Evolutionary conservation across 2,888 invertebrate species (phyloP).

Genomic region (Patella caerulea): DNA sequence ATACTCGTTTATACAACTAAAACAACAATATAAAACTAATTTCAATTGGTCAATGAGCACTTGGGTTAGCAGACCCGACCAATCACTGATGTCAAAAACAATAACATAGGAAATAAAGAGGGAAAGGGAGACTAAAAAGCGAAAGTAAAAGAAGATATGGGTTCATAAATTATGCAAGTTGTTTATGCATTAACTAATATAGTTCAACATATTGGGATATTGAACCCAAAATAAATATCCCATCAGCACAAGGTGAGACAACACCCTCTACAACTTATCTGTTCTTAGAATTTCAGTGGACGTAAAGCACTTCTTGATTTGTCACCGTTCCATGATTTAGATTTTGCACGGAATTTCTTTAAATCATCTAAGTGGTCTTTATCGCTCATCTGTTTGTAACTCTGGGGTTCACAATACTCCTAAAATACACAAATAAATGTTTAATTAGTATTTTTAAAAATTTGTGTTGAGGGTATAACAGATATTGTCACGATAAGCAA

Average conservation of each 20-base stretch:
- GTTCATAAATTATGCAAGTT: slow-evolving; percentile 4
- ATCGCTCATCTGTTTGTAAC: slow-evolving; percentile 89
- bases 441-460: background rate
- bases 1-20: background rate
- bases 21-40: background rate
- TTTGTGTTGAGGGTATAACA: slow-evolving; percentile 1
- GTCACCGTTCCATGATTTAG: slow-evolving; percentile 77
- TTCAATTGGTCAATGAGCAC: slow-evolving; percentile 2
- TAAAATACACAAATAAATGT: slow-evolving; percentile 55
- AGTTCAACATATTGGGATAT: no score
- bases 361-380: slow-evolving; percentile 83
- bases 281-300: slow-evolving; percentile 52
- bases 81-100: slow-evolving; percentile 8
- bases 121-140: background rate
- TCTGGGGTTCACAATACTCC: slow-evolving; percentile 80
- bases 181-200: background rate
- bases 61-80: background rate
- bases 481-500: background rate
- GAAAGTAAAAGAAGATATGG: background rate
- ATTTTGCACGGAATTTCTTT: slow-evolving; percentile 82
- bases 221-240: no score
- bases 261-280: no score
- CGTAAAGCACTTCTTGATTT: slow-evolving; percentile 54
- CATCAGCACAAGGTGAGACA: no score
- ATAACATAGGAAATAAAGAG: background rate